Conservation (phyloP, 2,888 invertebrate genomes). For the Phrixothrix hirtus region DNA sequence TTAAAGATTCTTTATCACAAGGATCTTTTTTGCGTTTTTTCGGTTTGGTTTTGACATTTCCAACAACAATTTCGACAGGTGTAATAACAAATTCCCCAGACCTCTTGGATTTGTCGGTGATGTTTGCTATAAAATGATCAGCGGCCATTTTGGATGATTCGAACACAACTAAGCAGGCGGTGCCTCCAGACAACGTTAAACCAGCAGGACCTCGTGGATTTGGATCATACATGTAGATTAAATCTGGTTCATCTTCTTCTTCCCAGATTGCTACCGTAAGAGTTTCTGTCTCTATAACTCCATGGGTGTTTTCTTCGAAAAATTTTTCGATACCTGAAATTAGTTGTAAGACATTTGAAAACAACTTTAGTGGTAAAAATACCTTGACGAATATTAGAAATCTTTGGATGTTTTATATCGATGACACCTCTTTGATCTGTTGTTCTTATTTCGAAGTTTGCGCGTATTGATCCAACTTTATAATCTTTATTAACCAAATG, state of each 20-base stretch:
- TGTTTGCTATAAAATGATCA: slow-evolving; percentile 60
- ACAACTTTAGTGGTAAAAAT: neutral
- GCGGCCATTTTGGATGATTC: slow-evolving; percentile 58
- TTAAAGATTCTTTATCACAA: neutral
- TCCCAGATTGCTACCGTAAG: slow-evolving; percentile 62
- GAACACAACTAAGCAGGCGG: slow-evolving; percentile 61
- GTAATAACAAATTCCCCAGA: slow-evolving; percentile 54
- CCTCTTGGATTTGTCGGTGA: slow-evolving; percentile 53
- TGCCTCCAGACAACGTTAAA: slow-evolving; percentile 52
- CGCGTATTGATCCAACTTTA: slow-evolving; percentile 54
- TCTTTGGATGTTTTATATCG: slow-evolving; percentile 56
- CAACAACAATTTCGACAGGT: slow-evolving; percentile 51
- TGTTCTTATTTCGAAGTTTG: slow-evolving; percentile 55
- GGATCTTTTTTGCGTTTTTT: slow-evolving; percentile 25
- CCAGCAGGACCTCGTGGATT: slow-evolving; percentile 55
- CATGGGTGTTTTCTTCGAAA: slow-evolving; percentile 61
- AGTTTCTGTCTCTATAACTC: slow-evolving; percentile 57
- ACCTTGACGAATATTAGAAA: slow-evolving; percentile 55
- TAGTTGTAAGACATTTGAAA: slow-evolving; percentile 1
- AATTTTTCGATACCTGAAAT: slow-evolving; percentile 59
- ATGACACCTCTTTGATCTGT: slow-evolving; percentile 57
- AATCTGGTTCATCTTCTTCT: slow-evolving; percentile 54
- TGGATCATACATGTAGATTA: slow-evolving; percentile 66
- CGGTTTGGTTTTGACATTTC: slow-evolving; percentile 34
- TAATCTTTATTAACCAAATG: slow-evolving; percentile 54